A percentile compares a stretch with the other conserved stretches of the same genome.
These are phyloP conservation scores for Nomada fabriciana DNA, from an alignment of 2,888 invertebrate genomes.

Conservation along the genomic window DNA sequence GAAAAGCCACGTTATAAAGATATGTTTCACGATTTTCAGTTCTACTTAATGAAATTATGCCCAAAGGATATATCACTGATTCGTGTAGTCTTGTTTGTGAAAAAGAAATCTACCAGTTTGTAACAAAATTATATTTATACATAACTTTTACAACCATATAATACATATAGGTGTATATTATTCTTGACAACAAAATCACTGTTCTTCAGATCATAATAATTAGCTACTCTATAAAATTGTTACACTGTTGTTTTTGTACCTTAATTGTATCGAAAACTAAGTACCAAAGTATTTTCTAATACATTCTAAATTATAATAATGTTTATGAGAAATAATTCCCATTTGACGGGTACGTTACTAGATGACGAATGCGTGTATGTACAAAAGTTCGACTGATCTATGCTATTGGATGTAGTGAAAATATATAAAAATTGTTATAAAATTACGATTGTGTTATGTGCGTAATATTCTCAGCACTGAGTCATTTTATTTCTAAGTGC, in stretches of 20 bases:
- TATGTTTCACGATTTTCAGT: slow-evolving; percentile 16
- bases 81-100: background rate
- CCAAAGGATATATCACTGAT: slow-evolving; percentile 7
- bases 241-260: slow-evolving; percentile 20
- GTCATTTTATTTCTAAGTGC: slow-evolving; percentile 8
- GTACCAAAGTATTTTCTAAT: slow-evolving; percentile 30
- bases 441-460: slow-evolving; percentile 2
- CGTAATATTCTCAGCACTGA: slow-evolving; percentile 5
- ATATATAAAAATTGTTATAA: slow-evolving; percentile 38
- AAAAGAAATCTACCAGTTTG: slow-evolving; percentile 18
- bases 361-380: slow-evolving; percentile 17
- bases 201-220: slow-evolving; percentile 35
- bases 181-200: slow-evolving; percentile 44
- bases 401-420: slow-evolving; percentile 14
- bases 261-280: slow-evolving; percentile 15
- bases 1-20: background rate
- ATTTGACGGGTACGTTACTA: slow-evolving; percentile 15
- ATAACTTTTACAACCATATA: slow-evolving; percentile 55
- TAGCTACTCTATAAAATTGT: slow-evolving; percentile 30
- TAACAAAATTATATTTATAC: slow-evolving; percentile 62
- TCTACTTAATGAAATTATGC: background rate
- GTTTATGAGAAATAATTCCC: background rate
- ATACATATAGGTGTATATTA: slow-evolving; percentile 31
- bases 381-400: slow-evolving; percentile 35
- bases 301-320: slow-evolving; percentile 9